Evolutionary conservation across 2,113 vertebrate species (phyloP).

Genomic region (Caretta caretta): DNA sequence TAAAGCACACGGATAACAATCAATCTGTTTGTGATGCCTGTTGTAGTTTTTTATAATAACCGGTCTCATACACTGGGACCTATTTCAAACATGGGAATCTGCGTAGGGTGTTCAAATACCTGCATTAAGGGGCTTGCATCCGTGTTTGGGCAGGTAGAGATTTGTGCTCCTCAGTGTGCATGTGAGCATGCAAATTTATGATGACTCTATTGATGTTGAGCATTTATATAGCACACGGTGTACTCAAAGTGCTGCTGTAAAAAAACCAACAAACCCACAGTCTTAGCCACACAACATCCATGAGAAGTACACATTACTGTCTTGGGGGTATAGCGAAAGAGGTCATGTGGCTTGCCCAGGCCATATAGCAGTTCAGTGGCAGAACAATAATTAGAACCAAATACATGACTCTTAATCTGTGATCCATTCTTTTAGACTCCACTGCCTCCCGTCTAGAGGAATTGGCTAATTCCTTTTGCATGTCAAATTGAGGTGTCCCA

Average conservation of each 20-base stretch:
- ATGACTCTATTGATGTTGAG: not conserved
- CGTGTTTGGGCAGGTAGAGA: not conserved
- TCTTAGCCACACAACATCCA: not conserved
- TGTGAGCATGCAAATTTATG: not conserved
- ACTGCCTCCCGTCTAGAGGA: conserved; percentile 15
- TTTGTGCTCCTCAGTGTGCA: not conserved
- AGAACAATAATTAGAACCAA: not conserved
- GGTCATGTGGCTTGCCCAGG: not conserved
- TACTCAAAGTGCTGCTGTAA: not conserved
- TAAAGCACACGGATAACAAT: conserved; percentile 58
- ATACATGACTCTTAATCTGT: not conserved
- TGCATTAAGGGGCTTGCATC: not conserved
- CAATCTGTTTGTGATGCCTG: not conserved
- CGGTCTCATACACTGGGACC: not conserved
- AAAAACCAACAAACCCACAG: not conserved
- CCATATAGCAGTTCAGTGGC: conserved; percentile 15
- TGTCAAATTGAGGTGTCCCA: not conserved
- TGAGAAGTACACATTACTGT: not conserved
- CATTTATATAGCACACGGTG: not conserved
- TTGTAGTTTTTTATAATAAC: conserved; percentile 20
- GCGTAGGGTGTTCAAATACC: not conserved
- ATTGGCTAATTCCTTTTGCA: not conserved
- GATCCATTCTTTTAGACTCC: not conserved
- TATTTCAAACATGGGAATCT: not conserved
- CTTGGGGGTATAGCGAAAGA: not conserved